Percentiles rank a stretch among this genome's conserved stretches.
Conservation (phyloP, 2,888 invertebrate genomes). For the Amorpha juglandis region DNA sequence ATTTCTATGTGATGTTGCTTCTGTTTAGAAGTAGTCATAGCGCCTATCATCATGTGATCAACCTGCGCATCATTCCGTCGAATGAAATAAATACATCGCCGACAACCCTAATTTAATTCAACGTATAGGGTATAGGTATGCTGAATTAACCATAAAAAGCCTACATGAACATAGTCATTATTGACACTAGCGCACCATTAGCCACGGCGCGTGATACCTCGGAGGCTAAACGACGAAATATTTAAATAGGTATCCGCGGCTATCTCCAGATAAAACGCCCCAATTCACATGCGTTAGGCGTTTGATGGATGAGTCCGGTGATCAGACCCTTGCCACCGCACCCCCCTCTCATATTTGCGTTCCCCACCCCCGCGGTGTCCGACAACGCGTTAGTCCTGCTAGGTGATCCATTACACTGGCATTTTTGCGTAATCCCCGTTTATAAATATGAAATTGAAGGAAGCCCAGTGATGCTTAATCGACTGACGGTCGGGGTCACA, state of each 20-base stretch:
- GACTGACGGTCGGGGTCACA: slow-evolving; percentile 80
- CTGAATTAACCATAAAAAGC: background rate
- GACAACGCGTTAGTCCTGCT: slow-evolving; percentile 74
- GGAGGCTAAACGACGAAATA: slow-evolving; percentile 72
- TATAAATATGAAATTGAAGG: slow-evolving; percentile 85
- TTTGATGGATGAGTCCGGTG: slow-evolving; percentile 82
- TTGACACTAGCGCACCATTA: slow-evolving; percentile 36
- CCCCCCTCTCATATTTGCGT: slow-evolving; percentile 79
- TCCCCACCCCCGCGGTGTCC: slow-evolving; percentile 61
- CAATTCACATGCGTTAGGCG: slow-evolving; percentile 83
- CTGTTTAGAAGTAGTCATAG: too few species aligned
- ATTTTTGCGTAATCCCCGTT: slow-evolving; percentile 84
- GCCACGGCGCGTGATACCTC: slow-evolving; percentile 22
- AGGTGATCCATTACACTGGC: slow-evolving; percentile 83
- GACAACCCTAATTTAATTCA: background rate
- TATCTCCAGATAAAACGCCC: slow-evolving; percentile 83
- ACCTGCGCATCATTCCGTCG: too few species aligned
- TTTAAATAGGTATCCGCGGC: slow-evolving; percentile 81
- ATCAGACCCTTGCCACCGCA: slow-evolving; percentile 80
- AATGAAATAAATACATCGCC: too few species aligned
- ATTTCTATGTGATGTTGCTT: too few species aligned
- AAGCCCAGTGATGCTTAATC: slow-evolving; percentile 83
- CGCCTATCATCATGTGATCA: too few species aligned
- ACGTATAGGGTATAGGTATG: too few species aligned
- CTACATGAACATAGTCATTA: slow-evolving; percentile 27